These are phyloP conservation scores for Apostichopus californicus DNA, from an alignment of 35 echinoderm and acorn worm genomes.

Conservation along the genomic window DNA sequence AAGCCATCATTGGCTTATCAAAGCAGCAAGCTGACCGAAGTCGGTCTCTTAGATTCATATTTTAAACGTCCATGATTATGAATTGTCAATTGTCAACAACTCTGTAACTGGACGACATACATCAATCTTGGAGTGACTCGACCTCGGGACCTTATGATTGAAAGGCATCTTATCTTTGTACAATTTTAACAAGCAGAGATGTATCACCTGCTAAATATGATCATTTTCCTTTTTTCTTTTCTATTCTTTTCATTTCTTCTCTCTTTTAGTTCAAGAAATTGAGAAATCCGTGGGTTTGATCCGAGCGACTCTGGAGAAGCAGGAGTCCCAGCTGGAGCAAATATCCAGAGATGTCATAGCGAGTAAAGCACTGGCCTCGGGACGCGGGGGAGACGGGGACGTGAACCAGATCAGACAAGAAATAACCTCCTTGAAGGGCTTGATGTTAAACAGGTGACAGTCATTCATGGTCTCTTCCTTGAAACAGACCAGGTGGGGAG, in stretches of 20 bases:
- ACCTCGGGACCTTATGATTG: neutral
- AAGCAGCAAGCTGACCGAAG: no score
- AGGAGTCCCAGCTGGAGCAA: constrained; percentile 43
- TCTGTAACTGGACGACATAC: no score
- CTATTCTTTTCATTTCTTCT: neutral
- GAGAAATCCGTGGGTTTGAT: constrained; percentile 45
- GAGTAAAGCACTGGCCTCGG: constrained; percentile 14
- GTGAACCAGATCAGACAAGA: constrained; percentile 38
- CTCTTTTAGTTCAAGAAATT: constrained; percentile 41
- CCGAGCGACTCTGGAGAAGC: constrained; percentile 22
- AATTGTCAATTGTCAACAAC: no score
- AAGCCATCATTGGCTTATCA: no score
- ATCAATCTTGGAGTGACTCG: no score
- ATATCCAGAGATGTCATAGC: constrained; percentile 30
- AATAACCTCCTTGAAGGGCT: constrained; percentile 41
- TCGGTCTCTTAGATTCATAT: no score
- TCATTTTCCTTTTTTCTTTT: neutral
- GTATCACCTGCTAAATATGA: neutral
- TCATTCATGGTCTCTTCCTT: neutral
- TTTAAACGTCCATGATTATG: no score
- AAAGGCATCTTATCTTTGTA: neutral
- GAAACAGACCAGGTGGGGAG: neutral
- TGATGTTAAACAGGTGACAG: constrained; percentile 41
- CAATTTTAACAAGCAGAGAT: neutral
- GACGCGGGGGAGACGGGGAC: constrained; percentile 9